Base-by-base conservation (phyloP, 2,113 vertebrate genomes). In the Xenopus borealis region DNA sequence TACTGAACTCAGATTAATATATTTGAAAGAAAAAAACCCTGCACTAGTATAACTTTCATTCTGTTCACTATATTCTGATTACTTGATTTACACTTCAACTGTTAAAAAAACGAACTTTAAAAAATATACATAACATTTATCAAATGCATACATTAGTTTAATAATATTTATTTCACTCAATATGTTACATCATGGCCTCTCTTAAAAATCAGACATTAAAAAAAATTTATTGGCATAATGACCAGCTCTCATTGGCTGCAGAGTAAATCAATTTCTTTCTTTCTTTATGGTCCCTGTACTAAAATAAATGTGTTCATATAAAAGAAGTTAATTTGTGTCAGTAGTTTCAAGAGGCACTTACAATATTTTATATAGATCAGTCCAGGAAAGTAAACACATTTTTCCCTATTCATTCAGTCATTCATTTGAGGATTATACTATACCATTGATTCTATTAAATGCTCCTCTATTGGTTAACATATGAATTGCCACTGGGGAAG, bases 141-240 rank as follows among this genome's bases (percentile, higher is more conserved):
- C 53, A 55, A n/a, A 55, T 55, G 12, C 53, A 16, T 16, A 16
- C 4, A 55, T 55, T 55, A 55, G 14, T 55, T 55, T 55, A 55
- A 55, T 55, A 55, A 30, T 44, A 64, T 23, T 30, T 33, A 30
- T 33, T n/a, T 64, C 40, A 23, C 19, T 64, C 23, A 4, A 33
- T 33, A 64, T 44, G 23, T 44, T 23, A 64, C 40, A 64, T 64
- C 62, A 64, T 30, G 23, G 62, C 62, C 62, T 64, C 40, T 64
- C 40, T 64, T 64, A 23, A 17, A 64, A 64, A 27, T 64, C 12
- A 64, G 27, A 14, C 62, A 64, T 64, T 64, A 8, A 14, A 64
- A 12, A 64, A 23, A 17, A 27, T 30, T 64, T 30, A 30, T 64
- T 64, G 17, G 23, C 19, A 64, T 33, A 64, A 30, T 44, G 40